A percentile compares a stretch with the other conserved stretches of the same genome.
phyloP scores from a whole-genome alignment of 2,797 vertebrate species.

The Dermochelys coriacea region DNA sequence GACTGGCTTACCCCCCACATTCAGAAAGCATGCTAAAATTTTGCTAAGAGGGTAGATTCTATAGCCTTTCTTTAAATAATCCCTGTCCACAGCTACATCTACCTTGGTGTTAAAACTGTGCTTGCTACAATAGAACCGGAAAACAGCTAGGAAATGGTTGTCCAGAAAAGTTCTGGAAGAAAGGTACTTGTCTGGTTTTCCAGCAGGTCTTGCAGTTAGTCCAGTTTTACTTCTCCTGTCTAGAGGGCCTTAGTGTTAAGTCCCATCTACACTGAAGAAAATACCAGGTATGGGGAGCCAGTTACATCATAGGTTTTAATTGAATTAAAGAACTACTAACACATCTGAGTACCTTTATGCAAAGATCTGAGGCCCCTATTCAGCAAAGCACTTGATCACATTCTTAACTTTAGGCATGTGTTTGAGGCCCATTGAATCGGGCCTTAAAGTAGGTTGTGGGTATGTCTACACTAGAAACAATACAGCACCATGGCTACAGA shows the following conservation, averaged over 20 bases:
- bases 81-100: not conserved
- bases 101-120: not conserved
- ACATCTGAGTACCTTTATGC: not conserved
- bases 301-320: not conserved
- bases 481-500: not conserved
- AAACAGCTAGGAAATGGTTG: not conserved
- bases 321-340: not conserved
- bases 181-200: not conserved
- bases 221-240: not conserved
- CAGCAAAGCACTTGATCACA: not conserved
- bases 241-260: not conserved
- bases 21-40: not conserved
- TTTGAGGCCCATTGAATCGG: not conserved
- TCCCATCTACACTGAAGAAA: not conserved
- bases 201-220: not conserved
- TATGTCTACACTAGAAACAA: not conserved
- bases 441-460: not conserved
- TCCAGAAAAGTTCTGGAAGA: not conserved
- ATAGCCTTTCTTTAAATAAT: not conserved
- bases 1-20: not conserved
- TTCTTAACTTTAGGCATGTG: not conserved
- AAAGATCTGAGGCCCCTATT: not conserved
- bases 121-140: not conserved
- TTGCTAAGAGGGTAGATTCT: not conserved
- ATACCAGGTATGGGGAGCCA: fast-evolving